Base-by-base conservation (phyloP, 2,888 invertebrate genomes). In the Steromphala cineraria region DNA sequence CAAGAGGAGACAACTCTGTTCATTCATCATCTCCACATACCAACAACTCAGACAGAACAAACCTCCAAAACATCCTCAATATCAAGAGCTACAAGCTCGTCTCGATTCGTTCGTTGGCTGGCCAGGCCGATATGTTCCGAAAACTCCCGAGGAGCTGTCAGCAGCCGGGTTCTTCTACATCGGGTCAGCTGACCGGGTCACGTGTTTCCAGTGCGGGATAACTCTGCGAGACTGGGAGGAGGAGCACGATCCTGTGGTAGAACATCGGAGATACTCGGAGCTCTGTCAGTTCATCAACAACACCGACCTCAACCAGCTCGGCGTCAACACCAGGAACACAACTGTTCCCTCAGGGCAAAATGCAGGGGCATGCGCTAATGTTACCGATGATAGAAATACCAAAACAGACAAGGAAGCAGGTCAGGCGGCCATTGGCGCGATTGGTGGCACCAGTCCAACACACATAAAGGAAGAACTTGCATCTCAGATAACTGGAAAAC, bases 201-300 rank as follows among this genome's bases (percentile, higher is more conserved):
- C 36, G 46, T 78, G 78, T 67, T 78, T 52, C 67, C 67, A 78
- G 17, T 78, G 78, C 67, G 78, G 78, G 13, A 24, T 78, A 40
- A 62, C 67, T 46, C 46, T 78, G 67, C 62, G 78, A 67, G 67
- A 67, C 67, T 78, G 78, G 78, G 78, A 67, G 67, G 28, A 31
- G 28, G 52, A 40, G 17, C 28, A 56, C 36, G 78, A 78, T 46
- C 78, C 78, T 17, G 36, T 28, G 0, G 52, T n/a, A 8, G 67
- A 62, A 17, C 78, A 78, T 53, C 46, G 21, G 40, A 74, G 40
- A 74, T 74, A 46, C 40, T 74, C 74, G 40, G 40, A 36, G 13
- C 40, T n/a, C 40, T 74, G 74, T 46, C 62, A 24, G 28, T 28
- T 28, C 24, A 56, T 56, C 19, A 19, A 56, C 19, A 5, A 19